Percentiles rank a stretch among this genome's conserved stretches.
These are phyloP conservation scores for Hetaerina titia DNA, from an alignment of 2,888 invertebrate species.

Conservation along the genomic window DNA sequence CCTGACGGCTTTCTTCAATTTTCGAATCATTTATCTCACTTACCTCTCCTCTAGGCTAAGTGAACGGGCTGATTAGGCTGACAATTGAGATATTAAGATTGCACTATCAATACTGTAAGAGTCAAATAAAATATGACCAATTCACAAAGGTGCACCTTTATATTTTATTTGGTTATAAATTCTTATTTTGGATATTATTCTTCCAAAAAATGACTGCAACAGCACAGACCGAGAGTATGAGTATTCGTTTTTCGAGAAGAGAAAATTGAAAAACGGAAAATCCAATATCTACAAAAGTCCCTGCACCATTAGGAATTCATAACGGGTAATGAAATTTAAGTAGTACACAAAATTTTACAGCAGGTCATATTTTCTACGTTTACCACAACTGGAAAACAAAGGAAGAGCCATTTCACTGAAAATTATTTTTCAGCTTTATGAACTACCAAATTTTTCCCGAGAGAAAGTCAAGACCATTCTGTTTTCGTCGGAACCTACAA, in stretches of 20 bases:
- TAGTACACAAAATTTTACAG: constrained; percentile 2
- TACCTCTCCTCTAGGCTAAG: too few relatives aligned
- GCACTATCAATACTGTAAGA: too few relatives aligned
- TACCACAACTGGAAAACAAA: neutral
- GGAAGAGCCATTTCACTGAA: neutral
- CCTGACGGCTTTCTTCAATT: neutral
- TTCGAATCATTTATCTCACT: neutral
- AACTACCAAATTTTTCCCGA: neutral
- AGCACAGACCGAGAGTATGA: neutral
- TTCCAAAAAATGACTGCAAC: neutral
- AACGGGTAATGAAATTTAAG: neutral
- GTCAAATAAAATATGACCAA: too few relatives aligned
- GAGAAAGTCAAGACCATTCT: constrained; percentile 8
- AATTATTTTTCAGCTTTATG: neutral
- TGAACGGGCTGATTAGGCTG: too few relatives aligned
- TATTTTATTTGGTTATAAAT: too few relatives aligned
- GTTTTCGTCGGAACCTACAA: neutral
- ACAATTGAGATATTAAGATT: too few relatives aligned
- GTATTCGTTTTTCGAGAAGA: neutral
- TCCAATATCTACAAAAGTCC: neutral
- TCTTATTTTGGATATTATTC: too few relatives aligned
- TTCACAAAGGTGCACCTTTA: too few relatives aligned
- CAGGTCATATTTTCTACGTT: neutral
- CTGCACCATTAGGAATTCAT: neutral
- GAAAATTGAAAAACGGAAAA: neutral